Evolutionary conservation across 1,140 invertebrate genomes (phyloP).

Genomic region (Drosophila ananassae): DNA sequence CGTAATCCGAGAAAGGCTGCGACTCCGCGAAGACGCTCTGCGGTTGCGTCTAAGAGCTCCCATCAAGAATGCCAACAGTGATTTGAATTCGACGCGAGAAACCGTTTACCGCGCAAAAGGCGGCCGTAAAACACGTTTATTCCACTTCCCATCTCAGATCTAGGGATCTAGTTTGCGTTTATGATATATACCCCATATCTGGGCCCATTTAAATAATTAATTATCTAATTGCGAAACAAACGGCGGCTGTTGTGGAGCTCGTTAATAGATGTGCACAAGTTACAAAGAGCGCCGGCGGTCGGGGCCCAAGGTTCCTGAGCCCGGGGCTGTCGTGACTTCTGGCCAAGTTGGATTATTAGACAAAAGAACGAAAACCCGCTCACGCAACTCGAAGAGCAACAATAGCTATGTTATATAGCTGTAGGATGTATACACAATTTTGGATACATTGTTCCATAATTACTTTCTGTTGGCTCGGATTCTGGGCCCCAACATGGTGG

Average conservation of each 20-base stretch:
- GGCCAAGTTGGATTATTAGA: conserved; percentile 16
- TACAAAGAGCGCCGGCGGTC: conserved; percentile 21
- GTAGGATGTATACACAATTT: conserved; percentile 17
- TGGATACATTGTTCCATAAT: conserved; percentile 43
- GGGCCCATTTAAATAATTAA: conserved; percentile 55
- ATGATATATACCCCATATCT: conserved; percentile 14
- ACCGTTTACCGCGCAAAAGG: conserved; percentile 15
- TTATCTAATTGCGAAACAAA: conserved; percentile 58
- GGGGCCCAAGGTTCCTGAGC: conserved; percentile 12
- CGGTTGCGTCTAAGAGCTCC: conserved; percentile 6
- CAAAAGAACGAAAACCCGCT: conserved; percentile 33
- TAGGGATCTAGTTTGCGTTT: conserved; percentile 11
- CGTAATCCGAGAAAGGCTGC: conserved; percentile 30
- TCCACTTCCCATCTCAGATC: too few relatives aligned
- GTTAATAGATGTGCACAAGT: conserved; percentile 12
- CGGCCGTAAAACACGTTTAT: conserved; percentile 11
- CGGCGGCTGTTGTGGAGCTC: conserved; percentile 27
- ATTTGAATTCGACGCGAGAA: conserved; percentile 6
- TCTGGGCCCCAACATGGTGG: conserved; percentile 42
- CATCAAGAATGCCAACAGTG: background rate
- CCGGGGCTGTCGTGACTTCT: conserved; percentile 33
- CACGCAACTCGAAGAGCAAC: conserved; percentile 39
- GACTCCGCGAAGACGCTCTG: conserved; percentile 1
- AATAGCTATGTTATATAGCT: conserved; percentile 12
- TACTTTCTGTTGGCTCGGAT: conserved; percentile 37